These are phyloP conservation scores for Anser cygnoides DNA, from an alignment of 2,113 vertebrate species.

Conservation along the genomic window DNA sequence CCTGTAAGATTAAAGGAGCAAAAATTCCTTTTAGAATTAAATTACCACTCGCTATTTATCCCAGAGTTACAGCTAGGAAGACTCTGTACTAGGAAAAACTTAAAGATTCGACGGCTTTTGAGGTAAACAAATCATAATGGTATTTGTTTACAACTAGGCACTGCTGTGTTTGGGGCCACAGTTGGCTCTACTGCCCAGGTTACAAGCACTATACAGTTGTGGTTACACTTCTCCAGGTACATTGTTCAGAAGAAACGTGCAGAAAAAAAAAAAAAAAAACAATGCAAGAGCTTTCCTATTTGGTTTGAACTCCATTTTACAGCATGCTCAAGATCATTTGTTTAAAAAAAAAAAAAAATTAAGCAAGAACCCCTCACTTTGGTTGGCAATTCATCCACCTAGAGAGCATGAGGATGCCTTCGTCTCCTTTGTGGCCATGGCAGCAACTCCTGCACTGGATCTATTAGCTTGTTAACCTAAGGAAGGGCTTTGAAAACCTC, in stretches of 20 bases:
- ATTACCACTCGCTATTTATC: background rate
- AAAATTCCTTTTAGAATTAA: background rate
- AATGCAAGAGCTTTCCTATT: background rate
- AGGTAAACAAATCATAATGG: background rate
- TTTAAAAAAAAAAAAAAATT: background rate
- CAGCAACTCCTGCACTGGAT: background rate
- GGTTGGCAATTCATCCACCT: background rate
- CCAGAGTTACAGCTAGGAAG: background rate
- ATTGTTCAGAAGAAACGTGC: background rate
- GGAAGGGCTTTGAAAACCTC: background rate
- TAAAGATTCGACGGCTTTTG: background rate
- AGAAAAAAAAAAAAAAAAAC: background rate
- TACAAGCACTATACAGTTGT: background rate
- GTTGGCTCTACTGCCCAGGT: background rate
- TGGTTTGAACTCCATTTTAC: background rate
- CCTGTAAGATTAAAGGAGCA: background rate
- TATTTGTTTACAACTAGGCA: background rate
- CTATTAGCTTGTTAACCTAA: background rate
- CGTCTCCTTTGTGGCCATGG: background rate
- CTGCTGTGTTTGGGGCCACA: background rate
- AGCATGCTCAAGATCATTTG: background rate
- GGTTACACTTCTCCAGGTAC: background rate
- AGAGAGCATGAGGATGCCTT: background rate
- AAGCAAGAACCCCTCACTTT: background rate
- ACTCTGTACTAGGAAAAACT: background rate